Evolutionary conservation across 2,888 invertebrate species (phyloP).

Genomic region (Hoplodrina ambigua): DNA sequence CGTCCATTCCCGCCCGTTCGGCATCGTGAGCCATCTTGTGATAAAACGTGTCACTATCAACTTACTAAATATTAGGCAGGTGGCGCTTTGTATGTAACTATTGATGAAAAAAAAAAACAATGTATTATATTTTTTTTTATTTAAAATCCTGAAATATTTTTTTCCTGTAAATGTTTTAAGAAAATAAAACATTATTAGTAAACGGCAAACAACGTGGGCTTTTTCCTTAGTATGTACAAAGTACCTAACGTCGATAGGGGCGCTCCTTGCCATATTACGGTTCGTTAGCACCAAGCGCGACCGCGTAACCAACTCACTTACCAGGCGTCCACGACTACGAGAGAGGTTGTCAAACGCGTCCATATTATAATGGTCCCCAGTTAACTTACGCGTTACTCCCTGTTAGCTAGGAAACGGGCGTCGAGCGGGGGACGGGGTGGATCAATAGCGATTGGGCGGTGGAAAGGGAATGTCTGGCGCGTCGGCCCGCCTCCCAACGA

Average conservation of each 20-base stretch:
- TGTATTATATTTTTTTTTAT: background rate
- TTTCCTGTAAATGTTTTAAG: conserved; percentile 4
- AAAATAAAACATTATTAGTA: conserved; percentile 25
- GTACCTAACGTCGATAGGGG: conserved; percentile 12
- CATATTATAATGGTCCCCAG: conserved; percentile 74
- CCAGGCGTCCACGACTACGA: conserved; percentile 79
- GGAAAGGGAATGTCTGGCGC: conserved; percentile 86
- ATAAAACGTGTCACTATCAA: conserved; percentile 49
- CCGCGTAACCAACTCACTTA: conserved; percentile 74
- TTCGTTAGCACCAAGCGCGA: conserved; percentile 62
- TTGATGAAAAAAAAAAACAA: too few species aligned
- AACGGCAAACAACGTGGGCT: conserved; percentile 42
- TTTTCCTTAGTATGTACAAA: conserved; percentile 40
- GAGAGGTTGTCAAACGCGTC: conserved; percentile 73
- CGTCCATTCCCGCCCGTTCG: conserved; percentile 39
- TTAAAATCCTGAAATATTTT: background rate
- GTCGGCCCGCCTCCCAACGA: conserved; percentile 85
- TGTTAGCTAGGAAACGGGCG: conserved; percentile 67
- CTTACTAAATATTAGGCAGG: conserved; percentile 54
- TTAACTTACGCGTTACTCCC: conserved; percentile 70
- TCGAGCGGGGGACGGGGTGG: conserved; percentile 77
- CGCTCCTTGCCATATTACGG: conserved; percentile 55
- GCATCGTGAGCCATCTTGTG: conserved; percentile 71
- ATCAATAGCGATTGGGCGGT: conserved; percentile 84
- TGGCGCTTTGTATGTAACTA: conserved; percentile 55